These are phyloP conservation scores for Chelonia mydas DNA, from an alignment of 2,797 vertebrate species.

Conservation along the genomic window DNA sequence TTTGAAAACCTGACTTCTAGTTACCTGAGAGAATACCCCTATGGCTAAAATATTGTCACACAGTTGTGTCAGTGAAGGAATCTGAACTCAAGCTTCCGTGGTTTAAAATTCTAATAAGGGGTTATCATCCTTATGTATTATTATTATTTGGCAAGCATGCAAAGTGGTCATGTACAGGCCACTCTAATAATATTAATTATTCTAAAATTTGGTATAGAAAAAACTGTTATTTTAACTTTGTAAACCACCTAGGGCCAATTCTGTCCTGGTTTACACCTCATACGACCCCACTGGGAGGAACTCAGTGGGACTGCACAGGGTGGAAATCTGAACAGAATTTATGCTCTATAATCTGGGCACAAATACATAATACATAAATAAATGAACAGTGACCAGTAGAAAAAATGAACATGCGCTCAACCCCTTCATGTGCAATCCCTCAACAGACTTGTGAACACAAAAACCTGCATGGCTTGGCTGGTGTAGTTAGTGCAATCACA, in stretches of 20 bases:
- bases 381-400: background rate
- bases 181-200: background rate
- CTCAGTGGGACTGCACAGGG: background rate
- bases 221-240: background rate
- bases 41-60: rapidly evolving
- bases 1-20: background rate
- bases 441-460: background rate
- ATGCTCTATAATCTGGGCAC: background rate
- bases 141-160: background rate
- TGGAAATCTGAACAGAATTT: background rate
- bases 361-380: rapidly evolving
- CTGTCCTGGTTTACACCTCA: background rate
- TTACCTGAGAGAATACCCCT: background rate
- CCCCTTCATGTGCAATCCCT: background rate
- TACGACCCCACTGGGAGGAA: background rate
- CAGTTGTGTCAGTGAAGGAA: background rate
- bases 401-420: background rate
- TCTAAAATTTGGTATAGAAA: background rate
- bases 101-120: background rate
- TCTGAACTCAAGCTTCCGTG: background rate
- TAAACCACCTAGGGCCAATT: background rate
- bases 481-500: background rate
- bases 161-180: background rate
- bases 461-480: background rate
- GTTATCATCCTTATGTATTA: background rate